Base-by-base conservation (phyloP, 1,140 invertebrate species). In the Calliphora vicina region DNA sequence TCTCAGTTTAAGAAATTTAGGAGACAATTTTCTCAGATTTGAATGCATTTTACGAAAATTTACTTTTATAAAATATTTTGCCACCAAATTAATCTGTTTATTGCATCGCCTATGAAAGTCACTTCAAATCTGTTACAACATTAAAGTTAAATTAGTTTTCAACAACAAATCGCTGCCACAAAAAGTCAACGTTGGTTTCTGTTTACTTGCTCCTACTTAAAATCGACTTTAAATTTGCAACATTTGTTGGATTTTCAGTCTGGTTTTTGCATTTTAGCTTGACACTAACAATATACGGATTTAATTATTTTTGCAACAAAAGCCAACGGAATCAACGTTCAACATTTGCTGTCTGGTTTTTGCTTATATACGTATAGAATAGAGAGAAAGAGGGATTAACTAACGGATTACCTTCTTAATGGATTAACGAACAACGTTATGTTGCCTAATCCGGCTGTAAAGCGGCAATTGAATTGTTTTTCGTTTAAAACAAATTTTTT, bases 381-480 rank as follows among this genome's bases (percentile, higher is more conserved):
- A 13, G 50, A 61, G 5, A 61, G 13, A 61, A 20, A 25, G 67
- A 71, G 17, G 20, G 27, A 74, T 29, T 35, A 29, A 35, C 72
- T 35, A 74, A 29, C 72, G 72, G 72, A 74, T 74, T 74, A 74
- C 72, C 72, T 74, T 74, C 26, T 74, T 74, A 74, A 74, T 29
- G 72, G 72, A 74, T 74, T 74, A 74, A 74, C 35, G 6, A 35
- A 35, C 35, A 35, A 35, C 72, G 72, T 35, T 74, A 15, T 29
- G 26, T 74, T 74, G 72, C 72, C 72, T 74, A 74, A 29, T 74
- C 26, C 72, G 71, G 13, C 12, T 8, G 26, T 3, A 26, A 29
- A 73, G 4, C 13, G 26, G 71, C 13, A 2, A 27, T 10, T 12
- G 71, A 73, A 9, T 71, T 15, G 20, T 73, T 73, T 2, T 35